phyloP scores from a whole-genome alignment of 1,140 invertebrate genomes.

The Dinoponera quadriceps region DNA sequence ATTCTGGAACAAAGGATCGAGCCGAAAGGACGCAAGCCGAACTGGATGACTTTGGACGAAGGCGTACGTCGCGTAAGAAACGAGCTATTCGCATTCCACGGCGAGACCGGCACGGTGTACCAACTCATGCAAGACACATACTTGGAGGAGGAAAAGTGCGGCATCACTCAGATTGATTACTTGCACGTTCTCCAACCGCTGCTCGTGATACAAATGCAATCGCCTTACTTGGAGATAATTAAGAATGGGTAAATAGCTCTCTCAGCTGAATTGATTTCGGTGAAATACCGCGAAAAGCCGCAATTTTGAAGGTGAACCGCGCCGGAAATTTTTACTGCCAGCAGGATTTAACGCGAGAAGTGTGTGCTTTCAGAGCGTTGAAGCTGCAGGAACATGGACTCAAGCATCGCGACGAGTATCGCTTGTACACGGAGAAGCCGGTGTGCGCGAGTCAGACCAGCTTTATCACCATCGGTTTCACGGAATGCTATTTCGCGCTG shows the following conservation, averaged over 20 bases:
- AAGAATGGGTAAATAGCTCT: slow-evolving; percentile 86
- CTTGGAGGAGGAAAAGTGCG: slow-evolving; percentile 89
- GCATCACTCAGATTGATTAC: slow-evolving; percentile 88
- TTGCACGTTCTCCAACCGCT: slow-evolving; percentile 87
- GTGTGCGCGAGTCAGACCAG: slow-evolving; percentile 85
- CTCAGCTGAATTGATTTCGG: background rate
- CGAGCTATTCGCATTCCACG: slow-evolving; percentile 89
- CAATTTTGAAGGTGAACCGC: no score
- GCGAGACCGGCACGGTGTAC: slow-evolving; percentile 87
- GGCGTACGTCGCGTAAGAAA: slow-evolving; percentile 86
- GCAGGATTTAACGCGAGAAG: background rate
- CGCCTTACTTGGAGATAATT: slow-evolving; percentile 88
- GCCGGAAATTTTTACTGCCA: background rate
- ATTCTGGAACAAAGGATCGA: slow-evolving; percentile 88
- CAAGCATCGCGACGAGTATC: slow-evolving; percentile 85
- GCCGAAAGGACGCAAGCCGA: slow-evolving; percentile 84
- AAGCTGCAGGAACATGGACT: slow-evolving; percentile 88
- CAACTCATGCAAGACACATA: slow-evolving; percentile 88
- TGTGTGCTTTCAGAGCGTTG: slow-evolving; percentile 83
- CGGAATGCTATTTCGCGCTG: slow-evolving; percentile 85
- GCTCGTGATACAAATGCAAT: slow-evolving; percentile 87
- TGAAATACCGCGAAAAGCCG: background rate
- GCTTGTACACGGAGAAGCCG: slow-evolving; percentile 88
- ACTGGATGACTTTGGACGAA: slow-evolving; percentile 87
- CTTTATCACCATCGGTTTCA: slow-evolving; percentile 87